Base-by-base conservation (phyloP, 2,888 invertebrate species). In the Heliconius charithonia region DNA sequence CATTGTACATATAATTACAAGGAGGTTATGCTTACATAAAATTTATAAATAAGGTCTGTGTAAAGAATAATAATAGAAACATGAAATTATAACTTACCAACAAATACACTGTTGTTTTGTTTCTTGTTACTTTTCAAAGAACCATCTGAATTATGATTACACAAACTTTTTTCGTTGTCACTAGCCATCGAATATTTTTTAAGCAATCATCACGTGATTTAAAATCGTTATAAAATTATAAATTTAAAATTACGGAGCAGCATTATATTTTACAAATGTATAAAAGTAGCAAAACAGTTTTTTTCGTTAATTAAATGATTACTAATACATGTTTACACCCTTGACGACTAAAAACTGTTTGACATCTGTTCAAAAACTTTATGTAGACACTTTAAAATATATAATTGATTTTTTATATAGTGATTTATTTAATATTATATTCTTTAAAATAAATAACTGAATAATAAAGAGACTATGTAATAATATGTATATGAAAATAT, bases 141-240 rank as follows among this genome's bases (percentile, higher is more conserved):
- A 85, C 92, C 93, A 86, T 93, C 92, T 84, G 92, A 93, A 88
- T 92, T 93, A 83, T 90, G 91, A 92, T 90, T 92, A 90, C 89
- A 90, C 84, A 90, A 93, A 94, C 90, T 91, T 93, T 93, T 94
- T 86, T 93, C 93, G 91, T 89, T 93, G 92, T 95, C 95, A 95
- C 93, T 94, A 90, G 94, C 94, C 94, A 95, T 95, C 92, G 93
- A 92, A 93, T 90, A 86, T 86, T 88, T 72, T 63, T 76, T 75
- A 82, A 76, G 76, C 75, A 76, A 80, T 79, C 72, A 73, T 78
- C 62, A 75, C 32, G 51, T 56, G 69, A 76, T 65, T 41, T 75
- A 72, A 32, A 71, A 80, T 79, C 78, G 77, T 79, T 70, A 76
- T 72, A 76, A 69, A 65, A 77, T 41, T 9, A 69, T 27, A 73